phyloP scores from a whole-genome alignment of 2,113 vertebrate species.

The Thunnus thynnus region DNA sequence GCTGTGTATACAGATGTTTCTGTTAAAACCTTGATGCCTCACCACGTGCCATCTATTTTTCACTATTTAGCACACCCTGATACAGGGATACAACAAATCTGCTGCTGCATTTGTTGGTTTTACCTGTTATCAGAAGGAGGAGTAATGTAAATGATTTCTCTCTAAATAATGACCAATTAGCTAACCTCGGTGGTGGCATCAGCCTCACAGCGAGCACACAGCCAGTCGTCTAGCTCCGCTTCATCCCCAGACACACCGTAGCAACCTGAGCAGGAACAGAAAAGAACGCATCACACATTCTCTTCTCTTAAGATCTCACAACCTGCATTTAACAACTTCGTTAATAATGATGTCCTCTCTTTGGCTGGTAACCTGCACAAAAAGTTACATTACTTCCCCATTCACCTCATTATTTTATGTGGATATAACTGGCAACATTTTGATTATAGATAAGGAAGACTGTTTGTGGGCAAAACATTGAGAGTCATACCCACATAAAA shows the following conservation, averaged over 20 bases:
- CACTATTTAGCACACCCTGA: background rate
- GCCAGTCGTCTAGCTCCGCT: conserved; percentile 89
- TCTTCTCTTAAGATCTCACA: background rate
- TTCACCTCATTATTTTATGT: background rate
- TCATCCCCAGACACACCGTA: conserved; percentile 90
- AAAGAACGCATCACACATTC: background rate
- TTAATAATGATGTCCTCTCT: background rate
- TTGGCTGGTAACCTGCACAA: background rate
- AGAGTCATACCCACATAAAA: background rate
- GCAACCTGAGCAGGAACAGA: conserved; percentile 86
- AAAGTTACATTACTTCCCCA: too few species aligned
- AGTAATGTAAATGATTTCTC: background rate
- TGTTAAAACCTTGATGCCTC: background rate
- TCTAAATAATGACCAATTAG: background rate
- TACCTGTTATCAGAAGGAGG: background rate
- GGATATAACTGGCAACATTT: background rate
- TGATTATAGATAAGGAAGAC: background rate
- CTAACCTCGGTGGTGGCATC: conserved; percentile 93
- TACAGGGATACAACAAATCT: background rate
- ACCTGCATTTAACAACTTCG: background rate
- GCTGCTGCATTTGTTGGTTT: too few species aligned
- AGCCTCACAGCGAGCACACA: conserved; percentile 93
- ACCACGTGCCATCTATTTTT: background rate
- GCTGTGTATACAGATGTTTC: too few species aligned
- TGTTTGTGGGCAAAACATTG: background rate